phyloP scores from a whole-genome alignment of 2,888 invertebrate species.

The Drosophila rellima region DNA sequence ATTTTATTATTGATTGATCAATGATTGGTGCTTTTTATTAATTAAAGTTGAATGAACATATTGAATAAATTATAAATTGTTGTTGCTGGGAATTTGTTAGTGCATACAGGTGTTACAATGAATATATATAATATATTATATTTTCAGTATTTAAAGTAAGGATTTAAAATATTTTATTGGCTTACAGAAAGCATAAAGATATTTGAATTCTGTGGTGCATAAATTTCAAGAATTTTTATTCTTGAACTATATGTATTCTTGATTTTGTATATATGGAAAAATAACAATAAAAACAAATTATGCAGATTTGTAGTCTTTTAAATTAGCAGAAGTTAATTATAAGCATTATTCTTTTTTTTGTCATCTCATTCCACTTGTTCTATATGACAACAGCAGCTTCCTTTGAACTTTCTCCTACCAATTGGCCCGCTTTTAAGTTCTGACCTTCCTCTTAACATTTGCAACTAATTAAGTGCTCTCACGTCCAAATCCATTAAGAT shows the following conservation, averaged over 20 bases:
- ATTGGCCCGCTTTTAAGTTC: constrained; percentile 41
- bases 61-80: too few species aligned
- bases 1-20: not conserved
- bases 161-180: too few species aligned
- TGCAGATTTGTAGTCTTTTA: not conserved
- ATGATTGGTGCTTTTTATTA: not conserved
- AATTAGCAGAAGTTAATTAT: constrained; percentile 16
- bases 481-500: constrained; percentile 71
- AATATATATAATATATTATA: too few species aligned
- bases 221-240: too few species aligned
- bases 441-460: constrained; percentile 60
- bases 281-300: too few species aligned
- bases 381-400: not conserved
- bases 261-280: too few species aligned
- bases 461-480: constrained; percentile 74
- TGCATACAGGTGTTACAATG: too few species aligned
- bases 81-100: too few species aligned
- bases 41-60: not conserved
- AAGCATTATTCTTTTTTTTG: not conserved
- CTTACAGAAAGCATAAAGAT: too few species aligned
- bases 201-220: too few species aligned
- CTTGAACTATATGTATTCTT: too few species aligned
- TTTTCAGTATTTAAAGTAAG: too few species aligned
- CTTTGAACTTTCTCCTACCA: constrained; percentile 36
- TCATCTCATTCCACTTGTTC: not conserved